Conservation (phyloP, 2,797 vertebrate genomes). For the Alosa sapidissima region DNA sequence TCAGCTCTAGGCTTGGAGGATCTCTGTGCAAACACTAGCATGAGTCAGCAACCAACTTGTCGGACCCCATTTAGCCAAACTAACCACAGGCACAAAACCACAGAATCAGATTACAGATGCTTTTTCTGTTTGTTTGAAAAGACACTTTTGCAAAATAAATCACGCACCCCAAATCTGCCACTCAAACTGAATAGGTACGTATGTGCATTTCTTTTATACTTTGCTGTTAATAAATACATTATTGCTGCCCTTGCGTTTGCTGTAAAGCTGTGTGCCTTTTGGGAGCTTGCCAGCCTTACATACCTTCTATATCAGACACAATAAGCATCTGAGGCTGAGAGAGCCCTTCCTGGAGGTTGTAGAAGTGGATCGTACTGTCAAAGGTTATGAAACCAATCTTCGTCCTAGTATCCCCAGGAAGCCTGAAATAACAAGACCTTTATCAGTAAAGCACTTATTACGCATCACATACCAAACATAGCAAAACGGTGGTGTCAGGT, state of each 20-base stretch:
- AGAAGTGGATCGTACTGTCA: slow-evolving; percentile 98
- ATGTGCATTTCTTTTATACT: not conserved
- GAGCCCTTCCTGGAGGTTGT: slow-evolving; percentile 95
- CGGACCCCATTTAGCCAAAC: not conserved
- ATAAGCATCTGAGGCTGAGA: slow-evolving; percentile 98
- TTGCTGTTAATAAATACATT: not conserved
- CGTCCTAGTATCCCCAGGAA: slow-evolving; percentile 94
- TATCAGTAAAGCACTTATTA: not conserved
- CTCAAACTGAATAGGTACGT: not conserved
- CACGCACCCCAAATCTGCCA: not conserved
- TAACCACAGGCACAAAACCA: not conserved
- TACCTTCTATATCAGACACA: slow-evolving; percentile 96
- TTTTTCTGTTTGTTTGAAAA: not conserved
- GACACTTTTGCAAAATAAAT: not conserved
- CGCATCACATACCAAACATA: slow-evolving; percentile 24
- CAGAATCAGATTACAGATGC: not conserved
- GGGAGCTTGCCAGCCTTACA: slow-evolving; percentile 32
- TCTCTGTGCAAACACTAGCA: not conserved
- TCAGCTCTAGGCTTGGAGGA: not conserved
- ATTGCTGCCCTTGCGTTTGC: not conserved
- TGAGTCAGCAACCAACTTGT: slow-evolving; percentile 11
- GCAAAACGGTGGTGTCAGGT: not conserved
- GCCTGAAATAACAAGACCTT: slow-evolving; percentile 67
- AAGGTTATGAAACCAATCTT: slow-evolving; percentile 97
- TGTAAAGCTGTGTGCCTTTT: not conserved